Percentiles rank a stretch among this genome's conserved stretches.
Conservation (phyloP, 2,113 vertebrate species). For the Laticauda colubrina region DNA sequence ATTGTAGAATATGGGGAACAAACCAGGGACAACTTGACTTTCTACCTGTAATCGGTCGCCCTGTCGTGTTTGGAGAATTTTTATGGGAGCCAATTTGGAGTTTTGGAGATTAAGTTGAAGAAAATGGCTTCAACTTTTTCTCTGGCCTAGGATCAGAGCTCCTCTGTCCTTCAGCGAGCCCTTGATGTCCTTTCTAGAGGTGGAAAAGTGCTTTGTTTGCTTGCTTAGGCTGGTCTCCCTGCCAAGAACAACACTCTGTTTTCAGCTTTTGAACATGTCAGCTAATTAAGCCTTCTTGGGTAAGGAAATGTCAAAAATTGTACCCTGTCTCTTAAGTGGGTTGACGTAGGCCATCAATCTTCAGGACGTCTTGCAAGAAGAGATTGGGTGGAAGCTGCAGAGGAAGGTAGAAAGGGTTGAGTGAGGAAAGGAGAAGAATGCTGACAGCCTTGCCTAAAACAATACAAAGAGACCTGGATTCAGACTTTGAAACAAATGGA, state of each 20-base stretch:
- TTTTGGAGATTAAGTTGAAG: not conserved
- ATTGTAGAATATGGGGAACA: constrained; percentile 17
- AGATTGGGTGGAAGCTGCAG: not conserved
- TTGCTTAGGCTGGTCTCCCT: not conserved
- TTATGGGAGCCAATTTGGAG: not conserved
- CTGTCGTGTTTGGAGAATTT: not conserved
- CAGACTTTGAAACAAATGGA: not conserved
- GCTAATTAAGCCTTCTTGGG: not conserved
- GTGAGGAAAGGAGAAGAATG: not conserved
- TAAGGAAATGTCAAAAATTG: not conserved
- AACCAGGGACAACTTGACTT: not conserved
- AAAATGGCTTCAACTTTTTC: not conserved
- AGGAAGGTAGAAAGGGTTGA: no score
- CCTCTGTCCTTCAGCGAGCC: not conserved
- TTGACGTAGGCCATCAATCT: not conserved
- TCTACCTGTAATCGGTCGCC: not conserved
- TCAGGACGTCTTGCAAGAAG: not conserved
- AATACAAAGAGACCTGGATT: not conserved
- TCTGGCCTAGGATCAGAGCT: not conserved
- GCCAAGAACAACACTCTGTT: not conserved
- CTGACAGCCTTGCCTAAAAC: no score
- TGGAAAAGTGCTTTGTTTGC: not conserved
- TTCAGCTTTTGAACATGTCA: not conserved
- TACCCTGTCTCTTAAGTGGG: not conserved
- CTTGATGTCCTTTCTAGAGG: not conserved